phyloP scores from a whole-genome alignment of 2,888 invertebrate genomes.

The Dendrolimus pini region DNA sequence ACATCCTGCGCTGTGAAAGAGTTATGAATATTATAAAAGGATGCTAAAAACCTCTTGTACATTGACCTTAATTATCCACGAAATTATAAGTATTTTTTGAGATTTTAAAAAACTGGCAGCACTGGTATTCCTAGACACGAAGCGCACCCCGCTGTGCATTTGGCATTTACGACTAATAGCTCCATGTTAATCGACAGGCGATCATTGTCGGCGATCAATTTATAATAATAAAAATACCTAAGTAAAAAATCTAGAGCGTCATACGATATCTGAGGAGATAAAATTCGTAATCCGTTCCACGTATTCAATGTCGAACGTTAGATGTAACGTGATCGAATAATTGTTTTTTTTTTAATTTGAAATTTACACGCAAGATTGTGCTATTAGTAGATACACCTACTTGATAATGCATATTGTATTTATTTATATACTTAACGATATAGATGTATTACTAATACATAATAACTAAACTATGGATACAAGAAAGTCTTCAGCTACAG shows the following conservation, averaged over 20 bases:
- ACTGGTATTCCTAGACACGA: slow-evolving; percentile 2
- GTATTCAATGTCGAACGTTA: slow-evolving; percentile 29
- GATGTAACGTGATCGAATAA: slow-evolving; percentile 21
- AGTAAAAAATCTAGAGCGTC: slow-evolving; percentile 29
- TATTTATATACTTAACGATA: too few relatives aligned
- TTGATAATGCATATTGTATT: too few relatives aligned
- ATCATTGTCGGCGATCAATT: slow-evolving; percentile 41
- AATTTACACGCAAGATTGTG: too few relatives aligned
- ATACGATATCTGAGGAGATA: slow-evolving; percentile 34
- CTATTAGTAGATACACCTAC: too few relatives aligned
- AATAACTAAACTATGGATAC: too few relatives aligned
- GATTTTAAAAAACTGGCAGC: background rate
- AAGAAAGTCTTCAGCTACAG: too few relatives aligned
- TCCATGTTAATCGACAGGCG: slow-evolving; percentile 45
- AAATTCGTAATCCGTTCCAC: slow-evolving; percentile 43
- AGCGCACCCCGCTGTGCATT: slow-evolving; percentile 36
- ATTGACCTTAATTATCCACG: too few relatives aligned
- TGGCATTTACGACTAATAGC: slow-evolving; percentile 46
- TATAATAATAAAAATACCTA: slow-evolving; percentile 17
- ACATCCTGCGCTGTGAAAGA: too few relatives aligned
- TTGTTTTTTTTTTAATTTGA: slow-evolving; percentile 3
- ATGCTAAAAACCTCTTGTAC: too few relatives aligned
- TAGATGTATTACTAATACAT: too few relatives aligned
- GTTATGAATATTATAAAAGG: too few relatives aligned
- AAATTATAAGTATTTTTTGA: too few relatives aligned